These are phyloP conservation scores for Scolopax bukidnonensis DNA, from an alignment of 2,797 vertebrate species.

Conservation along the genomic window DNA sequence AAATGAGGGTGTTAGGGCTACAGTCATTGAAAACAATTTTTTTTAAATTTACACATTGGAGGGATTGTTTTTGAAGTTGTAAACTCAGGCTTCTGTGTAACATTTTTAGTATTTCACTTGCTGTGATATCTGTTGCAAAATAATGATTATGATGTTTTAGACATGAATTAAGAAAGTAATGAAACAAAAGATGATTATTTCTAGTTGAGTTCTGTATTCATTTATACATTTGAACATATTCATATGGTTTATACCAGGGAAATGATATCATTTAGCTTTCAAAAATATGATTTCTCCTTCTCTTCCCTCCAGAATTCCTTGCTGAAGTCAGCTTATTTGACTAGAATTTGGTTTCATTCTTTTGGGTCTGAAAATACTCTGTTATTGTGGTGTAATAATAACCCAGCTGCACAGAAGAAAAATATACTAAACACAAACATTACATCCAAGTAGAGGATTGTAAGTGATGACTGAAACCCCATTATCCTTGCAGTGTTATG, in stretches of 20 bases:
- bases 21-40: background rate
- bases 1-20: background rate
- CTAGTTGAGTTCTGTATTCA: background rate
- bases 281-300: background rate
- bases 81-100: background rate
- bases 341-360: background rate
- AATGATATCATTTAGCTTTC: background rate
- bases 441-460: background rate
- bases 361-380: background rate
- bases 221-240: background rate
- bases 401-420: slow-evolving; percentile 1
- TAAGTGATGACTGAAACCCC: background rate
- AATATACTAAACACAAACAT: background rate
- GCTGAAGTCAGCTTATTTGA: background rate
- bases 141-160: background rate
- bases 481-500: background rate
- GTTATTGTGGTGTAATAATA: background rate
- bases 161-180: background rate
- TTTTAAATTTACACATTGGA: background rate
- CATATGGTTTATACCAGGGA: background rate
- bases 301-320: background rate
- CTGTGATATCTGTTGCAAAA: background rate
- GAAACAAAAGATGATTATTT: background rate
- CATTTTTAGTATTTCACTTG: background rate
- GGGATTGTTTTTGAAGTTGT: background rate